These are phyloP conservation scores for Heliothis peltigera DNA, from an alignment of 2,888 invertebrate species.

Conservation along the genomic window DNA sequence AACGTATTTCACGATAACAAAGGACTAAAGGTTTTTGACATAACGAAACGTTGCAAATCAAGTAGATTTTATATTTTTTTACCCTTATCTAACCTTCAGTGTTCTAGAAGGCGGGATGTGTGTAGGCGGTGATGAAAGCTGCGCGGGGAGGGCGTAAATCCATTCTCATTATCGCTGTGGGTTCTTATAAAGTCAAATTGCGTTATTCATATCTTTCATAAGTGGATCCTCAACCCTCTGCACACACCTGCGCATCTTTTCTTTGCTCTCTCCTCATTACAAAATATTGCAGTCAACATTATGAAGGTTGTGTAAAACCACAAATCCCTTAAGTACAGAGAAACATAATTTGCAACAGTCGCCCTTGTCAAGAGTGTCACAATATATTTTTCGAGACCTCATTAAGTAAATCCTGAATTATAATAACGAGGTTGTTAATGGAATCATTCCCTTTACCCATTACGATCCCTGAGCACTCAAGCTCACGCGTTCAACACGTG, in stretches of 20 bases:
- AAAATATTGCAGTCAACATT: constrained; percentile 12
- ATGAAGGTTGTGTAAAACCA: constrained; percentile 11
- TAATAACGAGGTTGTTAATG: constrained; percentile 41
- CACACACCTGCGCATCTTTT: constrained; percentile 10
- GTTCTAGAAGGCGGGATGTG: background rate
- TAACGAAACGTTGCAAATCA: background rate
- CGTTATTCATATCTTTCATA: constrained; percentile 14
- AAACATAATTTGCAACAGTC: constrained; percentile 23
- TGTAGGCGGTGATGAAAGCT: constrained; percentile 6
- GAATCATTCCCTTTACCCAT: constrained; percentile 37
- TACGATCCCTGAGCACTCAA: constrained; percentile 9
- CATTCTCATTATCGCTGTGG: constrained; percentile 26
- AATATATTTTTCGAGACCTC: constrained; percentile 23
- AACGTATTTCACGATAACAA: no score
- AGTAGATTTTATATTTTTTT: background rate
- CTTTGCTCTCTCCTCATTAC: constrained; percentile 21
- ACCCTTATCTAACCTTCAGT: background rate
- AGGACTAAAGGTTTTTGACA: background rate
- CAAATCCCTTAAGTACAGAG: constrained; percentile 6
- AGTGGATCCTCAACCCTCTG: constrained; percentile 14
- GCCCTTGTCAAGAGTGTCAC: constrained; percentile 22
- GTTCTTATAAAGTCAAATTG: constrained; percentile 6
- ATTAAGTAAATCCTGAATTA: constrained; percentile 41
- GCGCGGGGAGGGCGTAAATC: constrained; percentile 3
- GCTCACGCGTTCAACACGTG: constrained; percentile 21